Evolutionary conservation across 2,113 vertebrate genomes (phyloP), one percentile per base, ranked within the genome.

Genomic region (Oriolus oriolus): DNA sequence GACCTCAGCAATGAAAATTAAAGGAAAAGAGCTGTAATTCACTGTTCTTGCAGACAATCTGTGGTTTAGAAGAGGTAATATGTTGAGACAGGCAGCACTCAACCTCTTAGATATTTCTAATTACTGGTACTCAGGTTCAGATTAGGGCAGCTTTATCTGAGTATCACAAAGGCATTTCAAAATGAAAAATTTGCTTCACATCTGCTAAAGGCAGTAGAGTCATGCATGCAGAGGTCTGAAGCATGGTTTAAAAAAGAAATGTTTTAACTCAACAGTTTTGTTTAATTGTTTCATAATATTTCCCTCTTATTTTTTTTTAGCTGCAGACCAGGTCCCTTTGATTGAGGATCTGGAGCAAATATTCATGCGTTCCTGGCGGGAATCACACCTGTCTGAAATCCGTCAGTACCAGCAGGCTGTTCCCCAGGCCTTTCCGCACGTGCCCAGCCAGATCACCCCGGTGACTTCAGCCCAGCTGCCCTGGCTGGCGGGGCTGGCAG

Each of bases 291-390:
- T 80, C 35, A 9, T 66, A 45, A 15, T 70, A 10, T 17, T 92
- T 81, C 41, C 21, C 16, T 83, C 8, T 56, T 64, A 0, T 52
- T 31, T 54, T 54, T 47, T 49, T 81, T 68, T 52, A 99, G 99
- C 98, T 24, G 98, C 99, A 0, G 99, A 99, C 96, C 99, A 99
- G 97, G 98, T 99, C 35, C 99, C 99, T 19, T 96, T 99, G 92
- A 99, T 99, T 92, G 99, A 99, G 90, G 99, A 99, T 93, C 95
- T 99, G 97, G 99, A 99, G 95, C 99, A 99, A 94, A 99, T 99
- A 94, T 99, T 99, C 95, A 99, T 99, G 98, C 98, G 99, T 71
- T 99, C 99, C 0, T 99, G 99, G 99, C 98, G 99, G 2, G 99
- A 99, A 68, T 99, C 99, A 0, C 99, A 99, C 95, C 98, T 99